Percentiles rank a stretch among this genome's conserved stretches.
phyloP scores from a whole-genome alignment of 37 sponge, comb jelly and placozoan genomes.

The Tethya wilhelma region DNA sequence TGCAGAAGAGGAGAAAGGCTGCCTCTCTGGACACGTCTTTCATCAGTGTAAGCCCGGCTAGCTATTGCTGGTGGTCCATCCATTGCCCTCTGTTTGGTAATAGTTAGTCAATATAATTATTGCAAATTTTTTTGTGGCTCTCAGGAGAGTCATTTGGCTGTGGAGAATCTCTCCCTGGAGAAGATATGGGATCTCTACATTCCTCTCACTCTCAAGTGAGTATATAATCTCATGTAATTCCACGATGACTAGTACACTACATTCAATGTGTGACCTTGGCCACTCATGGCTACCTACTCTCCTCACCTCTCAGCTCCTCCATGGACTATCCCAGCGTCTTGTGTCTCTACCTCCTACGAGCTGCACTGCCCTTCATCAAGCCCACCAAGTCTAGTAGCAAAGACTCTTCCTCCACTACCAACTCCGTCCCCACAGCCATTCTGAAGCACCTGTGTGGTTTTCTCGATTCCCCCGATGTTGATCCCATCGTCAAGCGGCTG shows the following conservation, averaged over 20 bases:
- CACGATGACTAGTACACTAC: neutral
- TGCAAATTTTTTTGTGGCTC: neutral
- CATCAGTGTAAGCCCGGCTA: slow-evolving; percentile 27
- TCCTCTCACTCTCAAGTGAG: slow-evolving; percentile 57
- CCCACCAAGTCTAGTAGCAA: neutral
- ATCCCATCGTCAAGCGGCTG: slow-evolving; percentile 27
- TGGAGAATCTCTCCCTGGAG: slow-evolving; percentile 72
- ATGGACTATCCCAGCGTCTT: slow-evolving; percentile 35
- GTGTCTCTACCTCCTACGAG: slow-evolving; percentile 44
- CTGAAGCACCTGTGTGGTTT: slow-evolving; percentile 72
- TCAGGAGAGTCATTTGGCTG: slow-evolving; percentile 71
- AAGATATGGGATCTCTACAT: slow-evolving; percentile 82
- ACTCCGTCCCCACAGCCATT: slow-evolving; percentile 18
- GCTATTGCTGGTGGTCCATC: no score
- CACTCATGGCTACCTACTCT: no score
- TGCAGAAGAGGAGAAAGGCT: slow-evolving; percentile 6
- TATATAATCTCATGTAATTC: neutral
- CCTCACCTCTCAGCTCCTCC: no score
- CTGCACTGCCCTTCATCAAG: slow-evolving; percentile 61
- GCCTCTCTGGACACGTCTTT: slow-evolving; percentile 42
- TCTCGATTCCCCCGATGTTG: slow-evolving; percentile 41
- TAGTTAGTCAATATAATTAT: neutral
- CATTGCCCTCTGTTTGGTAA: no score
- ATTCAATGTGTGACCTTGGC: no score
- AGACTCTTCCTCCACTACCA: neutral